Evolutionary conservation across 1,140 invertebrate genomes (phyloP).

Genomic region (Oncopodura yosiiana): DNA sequence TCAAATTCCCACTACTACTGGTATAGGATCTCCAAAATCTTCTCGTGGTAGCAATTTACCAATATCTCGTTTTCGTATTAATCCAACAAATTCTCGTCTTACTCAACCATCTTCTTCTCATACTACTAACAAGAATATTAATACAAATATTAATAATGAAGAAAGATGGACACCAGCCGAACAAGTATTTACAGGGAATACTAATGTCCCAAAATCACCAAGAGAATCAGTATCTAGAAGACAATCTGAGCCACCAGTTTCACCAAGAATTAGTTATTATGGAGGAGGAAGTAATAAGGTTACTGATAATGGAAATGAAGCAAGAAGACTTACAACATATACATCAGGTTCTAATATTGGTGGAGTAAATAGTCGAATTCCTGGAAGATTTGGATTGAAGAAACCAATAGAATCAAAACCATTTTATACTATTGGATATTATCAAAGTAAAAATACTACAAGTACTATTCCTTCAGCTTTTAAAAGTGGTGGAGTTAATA

Average conservation of each 20-base stretch:
- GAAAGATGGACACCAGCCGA: too few relatives aligned
- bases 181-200: too few relatives aligned
- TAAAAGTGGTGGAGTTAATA: conserved; percentile 25
- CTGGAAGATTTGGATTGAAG: background rate
- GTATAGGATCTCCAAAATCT: background rate
- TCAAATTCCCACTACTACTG: background rate
- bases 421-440: conserved; percentile 25
- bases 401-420: conserved; percentile 25
- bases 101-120: too few relatives aligned
- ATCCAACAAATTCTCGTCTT: too few relatives aligned
- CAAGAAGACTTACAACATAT: background rate
- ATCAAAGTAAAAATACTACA: conserved; percentile 6
- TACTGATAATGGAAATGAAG: background rate
- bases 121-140: too few relatives aligned
- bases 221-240: too few relatives aligned
- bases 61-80: too few relatives aligned
- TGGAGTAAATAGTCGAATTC: background rate
- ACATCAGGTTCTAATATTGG: background rate
- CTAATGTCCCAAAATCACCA: too few relatives aligned
- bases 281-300: background rate
- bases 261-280: too few relatives aligned
- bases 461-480: background rate
- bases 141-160: too few relatives aligned
- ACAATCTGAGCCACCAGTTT: too few relatives aligned
- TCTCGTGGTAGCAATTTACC: background rate